Evolutionary conservation across 2,888 invertebrate genomes (phyloP), one percentile per base, ranked within the genome.

Genomic region (Altica lythri): DNA sequence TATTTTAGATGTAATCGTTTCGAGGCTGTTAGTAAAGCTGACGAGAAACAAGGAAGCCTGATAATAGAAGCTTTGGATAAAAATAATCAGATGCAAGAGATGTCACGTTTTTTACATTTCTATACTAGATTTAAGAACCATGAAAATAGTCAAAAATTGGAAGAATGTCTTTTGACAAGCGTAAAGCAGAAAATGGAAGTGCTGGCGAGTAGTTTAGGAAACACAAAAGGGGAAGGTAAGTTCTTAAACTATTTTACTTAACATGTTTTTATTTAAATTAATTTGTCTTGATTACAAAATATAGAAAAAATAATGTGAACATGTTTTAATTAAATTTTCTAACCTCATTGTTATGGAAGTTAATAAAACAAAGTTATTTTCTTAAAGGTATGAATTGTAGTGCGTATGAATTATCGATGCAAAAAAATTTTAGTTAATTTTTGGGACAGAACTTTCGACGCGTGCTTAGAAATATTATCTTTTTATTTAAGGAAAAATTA

Each of bases 111-210:
- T 74, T 77, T 86, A 6, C 85, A 85, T 68, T 85, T 83, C 69
- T 86, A 86, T 68, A 82, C 83, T 2, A 74, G 84, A 27, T 86
- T 82, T 68, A 79, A 81, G 61, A 85, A 85, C 64, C 85, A 86
- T 69, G 83, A 85, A 67, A 83, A 85, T 68, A 84, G 83, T 63
- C 81, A 81, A 52, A 77, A 82, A 75, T 71, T 85, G 62, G 86
- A 86, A 71, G 83, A 83, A 68, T 82, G 83, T 1, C 73, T 86
- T 45, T 66, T 84, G 17, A 79, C 77, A 47, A 80, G 80, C 45
- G 82, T 83, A 4, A 78, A 80, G 47, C 80, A 82, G 61, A 85
- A 86, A 72, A 84, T 85, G 82, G 80, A 82, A 71, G 74, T 82
- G 13, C 70, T 85, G 42, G 82, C 83, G 1, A 78, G 79, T 53